Conservation (phyloP, 2,113 vertebrate species). For the Larimichthys crocea region DNA sequence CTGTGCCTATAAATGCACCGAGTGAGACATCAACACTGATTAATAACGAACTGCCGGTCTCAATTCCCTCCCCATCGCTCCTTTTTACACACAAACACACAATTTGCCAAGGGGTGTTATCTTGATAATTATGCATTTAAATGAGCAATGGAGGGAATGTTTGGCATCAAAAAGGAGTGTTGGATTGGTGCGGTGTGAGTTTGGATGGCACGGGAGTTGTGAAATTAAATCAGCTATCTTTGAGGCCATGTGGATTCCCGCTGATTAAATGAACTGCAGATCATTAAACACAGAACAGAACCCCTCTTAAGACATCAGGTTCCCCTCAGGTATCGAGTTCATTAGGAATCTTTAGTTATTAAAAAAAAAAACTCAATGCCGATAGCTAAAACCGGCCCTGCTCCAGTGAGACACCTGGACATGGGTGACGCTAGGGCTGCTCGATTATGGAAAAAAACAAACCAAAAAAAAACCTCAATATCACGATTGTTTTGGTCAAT, state of each 20-base stretch:
- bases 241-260: slow-evolving; percentile 2
- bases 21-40: slow-evolving; percentile 13
- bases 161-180: slow-evolving; percentile 10
- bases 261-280: neutral
- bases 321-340: neutral
- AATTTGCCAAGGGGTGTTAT: neutral
- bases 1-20: neutral
- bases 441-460: too few species aligned
- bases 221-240: neutral
- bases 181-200: neutral
- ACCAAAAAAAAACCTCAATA: too few species aligned
- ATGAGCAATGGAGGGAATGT: slow-evolving; percentile 5
- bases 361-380: neutral
- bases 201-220: neutral
- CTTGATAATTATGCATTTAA: slow-evolving; percentile 33
- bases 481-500: too few species aligned
- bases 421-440: too few species aligned
- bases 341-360: neutral
- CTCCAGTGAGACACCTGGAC: too few species aligned
- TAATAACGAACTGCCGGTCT: slow-evolving; percentile 9
- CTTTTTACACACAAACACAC: neutral
- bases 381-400: too few species aligned
- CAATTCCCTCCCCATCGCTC: neutral
- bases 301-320: neutral
- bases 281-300: neutral